Conservation (phyloP, 2,888 invertebrate genomes). For the Pammene aurita region DNA sequence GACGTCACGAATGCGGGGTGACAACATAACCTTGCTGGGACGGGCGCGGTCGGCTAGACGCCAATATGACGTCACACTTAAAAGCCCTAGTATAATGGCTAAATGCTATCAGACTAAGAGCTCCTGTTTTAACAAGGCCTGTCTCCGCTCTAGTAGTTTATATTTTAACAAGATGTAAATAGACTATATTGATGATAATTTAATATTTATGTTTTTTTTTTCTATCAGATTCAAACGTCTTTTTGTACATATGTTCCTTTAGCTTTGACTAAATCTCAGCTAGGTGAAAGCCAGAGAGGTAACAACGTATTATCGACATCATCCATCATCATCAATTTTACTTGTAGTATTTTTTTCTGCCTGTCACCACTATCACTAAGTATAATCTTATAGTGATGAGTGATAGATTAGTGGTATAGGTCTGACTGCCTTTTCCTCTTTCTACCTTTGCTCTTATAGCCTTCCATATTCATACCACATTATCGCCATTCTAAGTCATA, state of each 20-base stretch:
- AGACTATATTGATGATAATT: too few species aligned
- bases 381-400: too few species aligned
- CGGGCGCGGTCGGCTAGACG: constrained; percentile 50
- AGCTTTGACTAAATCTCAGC: too few species aligned
- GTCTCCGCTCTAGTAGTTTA: neutral
- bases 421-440: neutral
- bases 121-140: neutral
- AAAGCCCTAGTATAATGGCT: constrained; percentile 41
- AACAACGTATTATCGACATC: too few species aligned
- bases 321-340: too few species aligned
- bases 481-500: neutral
- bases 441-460: neutral
- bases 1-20: constrained; percentile 51
- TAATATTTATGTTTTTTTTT: too few species aligned
- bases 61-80: constrained; percentile 47
- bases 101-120: neutral
- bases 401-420: too few species aligned
- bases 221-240: too few species aligned
- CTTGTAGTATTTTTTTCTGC: too few species aligned
- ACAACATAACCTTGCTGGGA: constrained; percentile 49
- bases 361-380: too few species aligned
- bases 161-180: neutral
- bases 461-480: neutral
- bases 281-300: too few species aligned
- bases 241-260: too few species aligned